Conservation (phyloP, 2,113 vertebrate species). For the Aphelocoma coerulescens region DNA sequence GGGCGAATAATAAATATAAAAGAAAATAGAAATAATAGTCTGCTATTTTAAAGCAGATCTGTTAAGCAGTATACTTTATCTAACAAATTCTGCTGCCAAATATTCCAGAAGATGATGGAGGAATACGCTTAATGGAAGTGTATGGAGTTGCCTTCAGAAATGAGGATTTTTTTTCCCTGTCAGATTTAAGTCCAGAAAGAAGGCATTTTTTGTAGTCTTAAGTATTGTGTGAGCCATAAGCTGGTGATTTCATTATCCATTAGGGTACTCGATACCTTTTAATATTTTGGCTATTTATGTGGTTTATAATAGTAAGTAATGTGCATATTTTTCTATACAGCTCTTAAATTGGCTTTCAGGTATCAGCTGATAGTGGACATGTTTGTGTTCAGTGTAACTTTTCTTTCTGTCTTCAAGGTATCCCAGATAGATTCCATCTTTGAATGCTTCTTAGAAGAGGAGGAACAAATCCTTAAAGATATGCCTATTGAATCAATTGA, state of each 20-base stretch:
- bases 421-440: slow-evolving; percentile 89
- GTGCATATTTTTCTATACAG: neutral
- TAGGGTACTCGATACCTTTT: neutral
- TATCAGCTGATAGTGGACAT: neutral
- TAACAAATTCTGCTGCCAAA: neutral
- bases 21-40: neutral
- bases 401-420: slow-evolving; percentile 73
- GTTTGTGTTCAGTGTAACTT: neutral
- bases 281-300: neutral
- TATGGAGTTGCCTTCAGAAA: neutral
- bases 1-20: neutral
- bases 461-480: slow-evolving; percentile 85
- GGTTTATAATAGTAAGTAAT: neutral
- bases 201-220: neutral
- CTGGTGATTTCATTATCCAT: neutral
- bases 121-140: neutral
- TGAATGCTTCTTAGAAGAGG: slow-evolving; percentile 89
- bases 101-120: neutral
- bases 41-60: neutral
- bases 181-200: neutral
- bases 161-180: neutral
- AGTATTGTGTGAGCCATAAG: neutral
- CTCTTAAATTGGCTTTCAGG: neutral
- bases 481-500: slow-evolving; percentile 75
- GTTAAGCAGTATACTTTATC: neutral